These are phyloP conservation scores for Zalophus californianus DNA, from an alignment of 2,797 vertebrate species.

Conservation along the genomic window DNA sequence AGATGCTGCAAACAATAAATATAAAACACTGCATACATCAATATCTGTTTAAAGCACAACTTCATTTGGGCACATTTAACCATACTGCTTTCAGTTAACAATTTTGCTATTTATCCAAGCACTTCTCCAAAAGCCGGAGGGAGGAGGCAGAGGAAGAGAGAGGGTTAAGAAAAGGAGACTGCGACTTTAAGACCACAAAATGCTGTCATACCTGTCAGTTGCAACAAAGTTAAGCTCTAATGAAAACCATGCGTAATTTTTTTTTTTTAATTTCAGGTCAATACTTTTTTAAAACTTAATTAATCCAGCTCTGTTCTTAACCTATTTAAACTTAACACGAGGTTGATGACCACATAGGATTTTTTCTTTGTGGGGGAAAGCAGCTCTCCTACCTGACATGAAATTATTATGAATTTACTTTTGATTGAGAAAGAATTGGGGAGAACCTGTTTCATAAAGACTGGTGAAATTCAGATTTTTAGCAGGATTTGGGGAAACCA, in stretches of 20 bases:
- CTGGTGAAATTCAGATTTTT: constrained; percentile 78
- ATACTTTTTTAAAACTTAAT: constrained; percentile 68
- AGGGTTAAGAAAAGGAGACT: constrained; percentile 47
- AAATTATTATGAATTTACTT: constrained; percentile 60
- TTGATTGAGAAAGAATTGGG: constrained; percentile 59
- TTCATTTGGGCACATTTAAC: constrained; percentile 35
- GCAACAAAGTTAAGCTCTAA: constrained; percentile 44
- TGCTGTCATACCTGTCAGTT: constrained; percentile 44
- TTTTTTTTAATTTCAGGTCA: constrained; percentile 3
- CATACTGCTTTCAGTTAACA: constrained; percentile 47
- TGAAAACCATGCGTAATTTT: constrained; percentile 58
- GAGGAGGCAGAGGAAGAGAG: background rate
- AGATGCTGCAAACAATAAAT: constrained; percentile 85
- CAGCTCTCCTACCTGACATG: background rate
- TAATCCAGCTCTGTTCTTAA: constrained; percentile 46
- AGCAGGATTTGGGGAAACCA: constrained; percentile 78
- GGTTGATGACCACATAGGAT: background rate
- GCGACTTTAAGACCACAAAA: constrained; percentile 53
- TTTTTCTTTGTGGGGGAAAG: background rate
- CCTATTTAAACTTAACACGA: constrained; percentile 60
- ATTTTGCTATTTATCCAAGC: constrained; percentile 37
- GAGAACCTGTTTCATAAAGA: constrained; percentile 26
- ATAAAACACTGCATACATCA: constrained; percentile 75
- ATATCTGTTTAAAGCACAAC: constrained; percentile 78
- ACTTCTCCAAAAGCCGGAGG: constrained; percentile 41